Evolutionary conservation across 2,888 invertebrate species (phyloP).

Genomic region (Apodemia hepburni): DNA sequence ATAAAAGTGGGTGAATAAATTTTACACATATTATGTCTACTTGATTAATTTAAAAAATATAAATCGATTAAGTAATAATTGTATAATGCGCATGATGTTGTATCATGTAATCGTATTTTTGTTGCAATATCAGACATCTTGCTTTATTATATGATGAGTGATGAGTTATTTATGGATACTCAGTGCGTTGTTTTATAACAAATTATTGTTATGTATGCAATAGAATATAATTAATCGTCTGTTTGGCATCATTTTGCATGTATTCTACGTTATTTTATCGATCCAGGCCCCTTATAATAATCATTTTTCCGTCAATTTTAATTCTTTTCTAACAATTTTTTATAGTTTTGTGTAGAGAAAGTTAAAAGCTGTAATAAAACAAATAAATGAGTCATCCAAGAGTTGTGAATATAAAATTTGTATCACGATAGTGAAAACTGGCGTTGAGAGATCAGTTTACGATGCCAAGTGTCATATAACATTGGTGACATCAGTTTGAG

Average conservation of each 20-base stretch:
- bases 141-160: constrained; percentile 5
- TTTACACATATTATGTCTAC: not conserved
- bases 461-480: constrained; percentile 14
- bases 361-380: not conserved
- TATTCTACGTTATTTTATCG: too few species aligned
- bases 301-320: too few species aligned
- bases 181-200: not conserved
- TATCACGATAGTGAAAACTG: constrained; percentile 18
- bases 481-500: not conserved
- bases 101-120: constrained; percentile 7
- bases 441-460: constrained; percentile 8
- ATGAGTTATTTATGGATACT: constrained; percentile 3
- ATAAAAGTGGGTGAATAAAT: not conserved
- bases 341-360: too few species aligned
- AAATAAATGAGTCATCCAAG: not conserved
- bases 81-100: not conserved
- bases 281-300: too few species aligned
- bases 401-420: constrained; percentile 13
- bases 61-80: not conserved
- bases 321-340: too few species aligned
- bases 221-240: too few species aligned
- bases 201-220: too few species aligned
- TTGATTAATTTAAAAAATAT: not conserved
- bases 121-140: not conserved
- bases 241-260: too few species aligned